These are phyloP conservation scores for Ranitomeya variabilis DNA, from an alignment of 2,113 vertebrate species.

Conservation along the genomic window DNA sequence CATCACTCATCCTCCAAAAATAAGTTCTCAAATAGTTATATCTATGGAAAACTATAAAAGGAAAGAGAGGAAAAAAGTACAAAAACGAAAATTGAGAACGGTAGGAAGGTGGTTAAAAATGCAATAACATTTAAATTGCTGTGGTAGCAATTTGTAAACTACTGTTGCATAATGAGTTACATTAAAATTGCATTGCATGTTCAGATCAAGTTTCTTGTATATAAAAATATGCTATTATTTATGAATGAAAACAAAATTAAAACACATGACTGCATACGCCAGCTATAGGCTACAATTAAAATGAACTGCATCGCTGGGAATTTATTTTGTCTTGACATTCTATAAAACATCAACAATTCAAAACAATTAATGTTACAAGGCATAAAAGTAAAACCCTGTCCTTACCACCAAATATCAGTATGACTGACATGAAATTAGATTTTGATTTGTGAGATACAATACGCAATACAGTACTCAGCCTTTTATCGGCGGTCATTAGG, in stretches of 20 bases:
- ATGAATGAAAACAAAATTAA: slow-evolving; percentile 31
- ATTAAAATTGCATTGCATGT: neutral
- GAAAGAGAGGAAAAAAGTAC: too few relatives aligned
- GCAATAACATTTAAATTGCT: neutral
- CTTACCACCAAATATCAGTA: too few relatives aligned
- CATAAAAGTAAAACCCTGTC: too few relatives aligned
- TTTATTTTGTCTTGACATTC: neutral
- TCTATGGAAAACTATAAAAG: too few relatives aligned
- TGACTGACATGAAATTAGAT: too few relatives aligned
- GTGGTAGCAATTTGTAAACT: neutral
- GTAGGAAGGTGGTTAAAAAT: neutral
- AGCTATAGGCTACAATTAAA: neutral
- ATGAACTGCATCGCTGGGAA: neutral
- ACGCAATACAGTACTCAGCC: too few relatives aligned
- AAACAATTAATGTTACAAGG: too few relatives aligned
- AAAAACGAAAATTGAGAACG: too few relatives aligned
- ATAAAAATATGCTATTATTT: neutral
- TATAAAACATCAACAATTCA: neutral
- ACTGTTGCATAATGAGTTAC: neutral
- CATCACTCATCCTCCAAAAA: too few relatives aligned
- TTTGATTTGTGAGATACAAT: too few relatives aligned
- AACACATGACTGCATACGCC: neutral
- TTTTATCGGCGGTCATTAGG: too few relatives aligned
- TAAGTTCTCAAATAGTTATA: too few relatives aligned
- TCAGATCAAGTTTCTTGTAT: neutral